These are phyloP conservation scores for Clamator glandarius DNA, from an alignment of 2,797 vertebrate species.

Conservation along the genomic window DNA sequence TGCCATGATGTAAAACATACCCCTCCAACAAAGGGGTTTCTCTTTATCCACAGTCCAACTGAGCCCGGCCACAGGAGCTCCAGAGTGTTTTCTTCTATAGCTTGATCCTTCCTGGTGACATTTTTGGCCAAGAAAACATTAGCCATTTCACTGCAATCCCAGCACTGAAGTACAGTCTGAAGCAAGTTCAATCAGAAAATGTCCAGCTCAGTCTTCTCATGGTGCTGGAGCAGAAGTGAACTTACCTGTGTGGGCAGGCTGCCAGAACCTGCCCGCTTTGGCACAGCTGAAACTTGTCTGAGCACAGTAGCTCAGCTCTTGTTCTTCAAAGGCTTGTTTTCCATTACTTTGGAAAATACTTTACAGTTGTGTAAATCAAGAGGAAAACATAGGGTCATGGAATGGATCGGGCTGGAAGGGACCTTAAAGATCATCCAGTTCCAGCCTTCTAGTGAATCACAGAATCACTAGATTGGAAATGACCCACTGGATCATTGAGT, in stretches of 20 bases:
- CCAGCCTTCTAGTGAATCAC: too few species aligned
- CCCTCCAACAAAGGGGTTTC: background rate
- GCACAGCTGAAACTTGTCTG: background rate
- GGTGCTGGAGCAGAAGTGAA: background rate
- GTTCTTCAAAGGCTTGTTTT: background rate
- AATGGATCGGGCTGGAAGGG: too few species aligned
- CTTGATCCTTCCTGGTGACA: background rate
- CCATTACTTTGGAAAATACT: background rate
- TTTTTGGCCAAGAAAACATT: background rate
- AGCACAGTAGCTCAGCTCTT: background rate
- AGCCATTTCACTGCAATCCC: background rate
- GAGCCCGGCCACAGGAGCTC: background rate
- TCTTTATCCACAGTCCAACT: background rate
- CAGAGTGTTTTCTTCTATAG: background rate
- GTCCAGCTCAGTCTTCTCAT: background rate
- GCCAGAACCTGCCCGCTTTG: background rate
- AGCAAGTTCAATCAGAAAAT: background rate
- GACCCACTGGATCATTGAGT: too few species aligned
- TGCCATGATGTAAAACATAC: background rate
- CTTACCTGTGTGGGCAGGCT: background rate
- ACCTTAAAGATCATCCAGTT: too few species aligned
- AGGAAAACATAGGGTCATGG: background rate
- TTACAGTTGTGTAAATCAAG: background rate
- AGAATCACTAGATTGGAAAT: too few species aligned
- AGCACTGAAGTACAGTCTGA: background rate